Evolutionary conservation across 1,140 invertebrate genomes (phyloP).

Genomic region (Pachypsylla venusta): DNA sequence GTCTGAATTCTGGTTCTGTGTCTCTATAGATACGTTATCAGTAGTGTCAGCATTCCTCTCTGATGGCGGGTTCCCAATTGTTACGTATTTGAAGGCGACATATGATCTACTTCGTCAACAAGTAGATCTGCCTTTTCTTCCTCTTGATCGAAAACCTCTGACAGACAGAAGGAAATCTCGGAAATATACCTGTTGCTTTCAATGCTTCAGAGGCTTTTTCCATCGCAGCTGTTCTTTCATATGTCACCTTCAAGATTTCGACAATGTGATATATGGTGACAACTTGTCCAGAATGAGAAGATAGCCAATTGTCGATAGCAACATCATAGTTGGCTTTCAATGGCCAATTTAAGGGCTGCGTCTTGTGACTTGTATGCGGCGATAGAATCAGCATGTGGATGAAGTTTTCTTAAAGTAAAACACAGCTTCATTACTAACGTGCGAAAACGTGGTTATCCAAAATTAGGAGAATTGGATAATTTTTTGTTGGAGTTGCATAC

Average conservation of each 20-base stretch:
- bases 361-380: conserved; percentile 25
- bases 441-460: conserved; percentile 25
- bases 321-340: conserved; percentile 27
- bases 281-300: conserved; percentile 25
- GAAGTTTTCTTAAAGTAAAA: conserved; percentile 18
- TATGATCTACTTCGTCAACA: conserved; percentile 22
- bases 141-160: neutral
- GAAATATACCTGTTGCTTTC: conserved; percentile 21
- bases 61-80: conserved; percentile 27
- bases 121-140: conserved; percentile 18
- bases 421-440: neutral
- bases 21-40: too few relatives aligned
- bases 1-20: too few relatives aligned
- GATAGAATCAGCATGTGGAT: conserved; percentile 26
- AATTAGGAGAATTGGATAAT: conserved; percentile 23
- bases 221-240: conserved; percentile 17
- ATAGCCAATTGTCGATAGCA: conserved; percentile 27
- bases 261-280: conserved; percentile 27
- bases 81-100: conserved; percentile 28
- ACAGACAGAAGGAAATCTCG: conserved; percentile 18
- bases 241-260: conserved; percentile 25
- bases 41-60: neutral
- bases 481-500: conserved; percentile 15
- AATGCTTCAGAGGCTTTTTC: conserved; percentile 25
- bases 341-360: conserved; percentile 29